Evolutionary conservation across 1,140 invertebrate genomes (phyloP), one percentile per base, ranked within the genome.

Genomic region (Bombus superbus): DNA sequence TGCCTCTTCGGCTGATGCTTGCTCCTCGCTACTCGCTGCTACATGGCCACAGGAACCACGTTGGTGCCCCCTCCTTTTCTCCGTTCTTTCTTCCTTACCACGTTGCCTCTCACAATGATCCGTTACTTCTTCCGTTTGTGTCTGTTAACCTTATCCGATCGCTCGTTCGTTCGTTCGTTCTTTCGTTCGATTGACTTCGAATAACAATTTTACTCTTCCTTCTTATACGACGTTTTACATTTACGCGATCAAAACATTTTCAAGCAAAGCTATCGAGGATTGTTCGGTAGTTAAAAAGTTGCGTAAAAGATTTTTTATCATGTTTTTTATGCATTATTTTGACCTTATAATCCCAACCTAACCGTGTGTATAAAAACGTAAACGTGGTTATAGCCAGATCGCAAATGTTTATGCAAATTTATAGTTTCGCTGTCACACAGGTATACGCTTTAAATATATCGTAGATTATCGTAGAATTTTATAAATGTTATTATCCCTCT

Each of bases 21-120:
- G 76, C 18, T 76, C 59, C 68, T 78, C 59, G 59, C 28, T 62
- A 62, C 59, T 62, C 28, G 59, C 59, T 62, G 59, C 59, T 62
- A 62, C 10, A n/a, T 10, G 59, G 4, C 76, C 75, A 86, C 68
- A 77, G 80, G 81, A 88, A 88, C 89, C 89, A 76, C 89, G 83
- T 88, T 73, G 80, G 73, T 40, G 47, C n/a, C 79, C 75, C 86
- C 80, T 84, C 62, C 74, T 80, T 79, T 71, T 47, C 64, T 35
- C 40, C 76, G 64, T 59, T 66, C 59, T 80, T 68, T 62, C 66
- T 81, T 87, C 82, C 74, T 75, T 85, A 88, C 82, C 81, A 76
- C 64, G 74, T 69, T 59, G 64, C 85, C 76, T 86, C 79, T 73
- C 78, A 38, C 83, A 73, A 71, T 74, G 85, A 59, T 86, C 81